phyloP scores from a whole-genome alignment of 2,888 invertebrate genomes.

The Xylocampa areola region DNA sequence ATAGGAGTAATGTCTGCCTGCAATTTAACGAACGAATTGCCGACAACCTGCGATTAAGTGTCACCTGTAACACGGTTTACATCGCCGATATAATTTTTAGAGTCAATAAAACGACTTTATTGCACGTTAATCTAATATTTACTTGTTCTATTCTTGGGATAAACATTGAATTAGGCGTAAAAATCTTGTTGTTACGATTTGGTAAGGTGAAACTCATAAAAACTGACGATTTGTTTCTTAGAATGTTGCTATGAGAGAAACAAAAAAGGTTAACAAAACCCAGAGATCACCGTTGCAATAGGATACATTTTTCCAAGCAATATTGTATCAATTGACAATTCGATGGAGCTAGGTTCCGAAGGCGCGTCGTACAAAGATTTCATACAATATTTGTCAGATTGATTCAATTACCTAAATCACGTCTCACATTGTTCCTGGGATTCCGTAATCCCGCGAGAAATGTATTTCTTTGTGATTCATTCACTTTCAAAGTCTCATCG shows the following conservation, averaged over 20 bases:
- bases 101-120: constrained; percentile 61
- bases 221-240: too few relatives aligned
- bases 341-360: constrained; percentile 23
- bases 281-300: constrained; percentile 27
- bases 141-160: constrained; percentile 36
- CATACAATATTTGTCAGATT: constrained; percentile 38
- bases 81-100: constrained; percentile 66
- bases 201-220: too few relatives aligned
- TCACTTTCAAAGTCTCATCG: constrained; percentile 34
- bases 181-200: too few relatives aligned
- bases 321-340: constrained; percentile 29
- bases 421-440: constrained; percentile 39
- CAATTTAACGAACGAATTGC: constrained; percentile 73
- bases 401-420: constrained; percentile 49
- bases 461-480: constrained; percentile 41
- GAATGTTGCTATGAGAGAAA: background rate
- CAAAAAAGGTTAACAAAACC: background rate
- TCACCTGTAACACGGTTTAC: constrained; percentile 66
- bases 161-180: constrained; percentile 6
- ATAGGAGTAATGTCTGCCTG: constrained; percentile 66
- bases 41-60: constrained; percentile 65
- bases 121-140: constrained; percentile 38
- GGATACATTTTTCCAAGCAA: constrained; percentile 24
- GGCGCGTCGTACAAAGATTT: constrained; percentile 14
- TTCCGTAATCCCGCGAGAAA: constrained; percentile 43